A percentile compares a stretch with the other conserved stretches of the same genome.
These are phyloP conservation scores for Paralinhomoeus sp. DNA, from an alignment of 2,888 invertebrate genomes.

Conservation along the genomic window DNA sequence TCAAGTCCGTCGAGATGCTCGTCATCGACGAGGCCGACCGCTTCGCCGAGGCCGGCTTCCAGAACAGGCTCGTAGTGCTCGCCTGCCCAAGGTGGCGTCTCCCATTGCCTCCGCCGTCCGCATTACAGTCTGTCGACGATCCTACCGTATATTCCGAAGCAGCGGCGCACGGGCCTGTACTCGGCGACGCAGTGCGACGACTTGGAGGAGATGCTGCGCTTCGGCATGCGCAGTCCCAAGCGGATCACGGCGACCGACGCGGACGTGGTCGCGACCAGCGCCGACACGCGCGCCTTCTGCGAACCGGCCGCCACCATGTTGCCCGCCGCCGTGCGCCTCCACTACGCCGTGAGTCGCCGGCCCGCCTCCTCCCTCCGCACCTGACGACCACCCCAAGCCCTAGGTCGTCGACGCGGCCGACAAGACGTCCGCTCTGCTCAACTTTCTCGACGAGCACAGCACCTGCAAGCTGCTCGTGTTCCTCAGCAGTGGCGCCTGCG, in stretches of 20 bases:
- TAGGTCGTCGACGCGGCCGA: constrained; percentile 42
- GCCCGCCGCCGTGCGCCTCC: no score
- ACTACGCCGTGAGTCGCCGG: no score
- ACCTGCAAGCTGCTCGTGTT: constrained; percentile 45
- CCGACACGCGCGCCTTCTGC: background rate
- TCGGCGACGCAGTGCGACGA: constrained; percentile 95
- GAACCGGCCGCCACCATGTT: no score
- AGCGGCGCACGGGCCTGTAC: constrained; percentile 84
- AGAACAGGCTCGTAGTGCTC: constrained; percentile 30
- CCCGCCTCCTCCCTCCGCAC: no score
- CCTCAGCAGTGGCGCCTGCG: constrained; percentile 79
- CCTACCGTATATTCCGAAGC: constrained; percentile 65
- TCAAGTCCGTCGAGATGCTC: constrained; percentile 45
- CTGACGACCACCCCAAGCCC: background rate
- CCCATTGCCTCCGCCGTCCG: no score
- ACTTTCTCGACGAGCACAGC: constrained; percentile 43
- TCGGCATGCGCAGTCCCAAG: constrained; percentile 39
- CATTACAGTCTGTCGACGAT: constrained; percentile 52
- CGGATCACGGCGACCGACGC: constrained; percentile 6
- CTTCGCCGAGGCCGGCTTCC: constrained; percentile 73
- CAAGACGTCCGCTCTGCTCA: constrained; percentile 54
- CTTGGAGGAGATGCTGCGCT: constrained; percentile 64
- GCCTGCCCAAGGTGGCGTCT: no score
- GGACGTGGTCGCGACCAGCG: background rate
- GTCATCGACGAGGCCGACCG: constrained; percentile 91